Base-by-base conservation (phyloP, 2,888 invertebrate genomes). In the Scelioninae gen. 1 region DNA sequence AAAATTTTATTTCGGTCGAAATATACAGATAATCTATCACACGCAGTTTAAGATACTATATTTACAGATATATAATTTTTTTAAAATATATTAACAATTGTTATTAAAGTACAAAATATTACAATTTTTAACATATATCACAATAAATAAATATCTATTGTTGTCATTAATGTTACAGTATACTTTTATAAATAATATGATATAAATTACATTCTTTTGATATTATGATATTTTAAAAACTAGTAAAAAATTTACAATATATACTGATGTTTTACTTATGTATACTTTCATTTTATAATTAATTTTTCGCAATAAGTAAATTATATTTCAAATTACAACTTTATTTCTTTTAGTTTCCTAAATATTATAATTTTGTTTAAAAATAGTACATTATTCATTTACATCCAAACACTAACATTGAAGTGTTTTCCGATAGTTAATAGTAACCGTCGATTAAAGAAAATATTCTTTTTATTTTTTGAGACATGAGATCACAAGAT, bases 21-120 rank as follows among this genome's bases (percentile, higher is more conserved):
- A 34, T 63, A 49, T 63, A 63, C 60, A 45, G 31, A 43, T 31
- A 53, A 53, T 45, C 23, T 38, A 31, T 51, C 43, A 32, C 68
- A 68, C 56, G 32, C 45, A 66, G 16, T 29, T 49, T n/a, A 45
- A 49, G 32, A 68, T 32, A 10, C 38, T 62, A 31, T 53, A 66
- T 66, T 23, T 66, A 66, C 63, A 49, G 32, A 13, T 40, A n/a
- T n/a, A 40, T 40, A 51, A 40, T 66, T 23, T 0, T 5, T 38
- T 16, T 7, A 65, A 65, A 65, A 65, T 56, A 32, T 43, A 43
- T 43, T 43, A 43, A 68, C 13, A 66, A 40, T 53, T 55, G 13
- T 56, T 45, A 68, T 68, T 56, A 15, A 68, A 56, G 15, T 68
- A 56, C 23, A 68, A 68, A 68, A 68, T 56, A 68, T 53, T 66